Base-by-base conservation (phyloP, 2,797 vertebrate genomes). In the Siniperca obscura region DNA sequence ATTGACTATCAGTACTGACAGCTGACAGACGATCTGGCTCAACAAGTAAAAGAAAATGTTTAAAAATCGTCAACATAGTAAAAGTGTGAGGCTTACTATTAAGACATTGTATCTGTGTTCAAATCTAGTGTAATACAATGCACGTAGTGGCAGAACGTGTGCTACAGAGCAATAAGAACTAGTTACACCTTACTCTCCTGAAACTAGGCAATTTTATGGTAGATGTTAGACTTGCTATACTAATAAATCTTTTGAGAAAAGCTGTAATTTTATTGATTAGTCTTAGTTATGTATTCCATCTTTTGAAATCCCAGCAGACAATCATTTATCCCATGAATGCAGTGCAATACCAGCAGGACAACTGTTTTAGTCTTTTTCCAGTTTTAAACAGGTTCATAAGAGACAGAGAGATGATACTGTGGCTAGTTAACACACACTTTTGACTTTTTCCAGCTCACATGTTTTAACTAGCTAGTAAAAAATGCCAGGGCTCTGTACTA, bases 371-470 rank as follows among this genome's bases (percentile, higher is more conserved):
- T 42, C 40, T 75, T 38, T 30, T 69, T 65, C 34, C 30, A 46
- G 10, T 14, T 9, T 5, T 13, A 34, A 57, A 73, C 70, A 83
- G 59, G 71, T 81, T 70, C 30, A 36, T 46, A 12, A 44, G 27
- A 55, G 10, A 30, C 10, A 5, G 56, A 65, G 50, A 55, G 21
- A 62, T 56, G 30, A 48, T 64, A 56, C 68, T 53, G 4, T 60
- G 21, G 11, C 48, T 46, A 61, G n/a, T 62, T 61, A 70, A 68
- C 36, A 74, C 50, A 42, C 42, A 52, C 16, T 78, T 76, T 14
- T 21, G 34, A 65, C 36, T n/a, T 81, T 30, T 55, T 71, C 17
- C 50, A 38, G 3, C 8, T 70, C 21, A 11, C 3, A 44, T 61
- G 61, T 79, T 64, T 36, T 79, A 64, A 50, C 38, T 11, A 56